Base-by-base conservation (phyloP, 2,888 invertebrate species). In the Drosophila putrida region DNA sequence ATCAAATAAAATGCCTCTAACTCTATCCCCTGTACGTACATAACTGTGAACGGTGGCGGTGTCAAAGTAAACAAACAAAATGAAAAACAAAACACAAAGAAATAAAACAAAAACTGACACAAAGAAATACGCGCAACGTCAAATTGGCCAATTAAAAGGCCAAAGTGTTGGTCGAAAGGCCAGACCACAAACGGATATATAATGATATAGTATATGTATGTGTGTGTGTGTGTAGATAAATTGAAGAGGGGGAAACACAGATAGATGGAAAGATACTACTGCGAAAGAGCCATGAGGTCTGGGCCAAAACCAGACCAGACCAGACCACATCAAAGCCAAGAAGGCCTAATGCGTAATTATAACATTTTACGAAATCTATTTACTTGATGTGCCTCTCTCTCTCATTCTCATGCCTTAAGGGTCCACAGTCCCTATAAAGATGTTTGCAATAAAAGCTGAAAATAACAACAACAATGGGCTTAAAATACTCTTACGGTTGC, bases 81-180 rank as follows among this genome's bases (percentile, higher is more conserved):
- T 39, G 39, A 15, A 31, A 31, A 31, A 6, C 8, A 8, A 71
- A 71, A 74, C 41, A 41, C 20, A 6, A 10, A 10, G 20, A 25
- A 33, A 47, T 35, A 53, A 39, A 33, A 9, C 33, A 49, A 43
- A 36, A 44, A 51, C 9, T 15, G 41, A 63, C 27, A 33, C 15
- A 25, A 39, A 43, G 44, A 80, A 66, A 75, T 64, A 82, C 43
- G 62, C 75, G 69, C 70, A 63, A 75, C 58, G 43, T 47, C 64
- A 85, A 82, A 85, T 82, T 82, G 86, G 83, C 82, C 82, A 82
- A 82, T 82, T 82, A 85, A 85, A 72, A 63, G 71, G 62, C 59
- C 59, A 49, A 41, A 75, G 71, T 83, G 80, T 72, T 63, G 67
- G 54, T 57, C 33, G 39, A 55, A 59, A 47, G 35, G 55, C 38